Conservation (phyloP, 2,113 vertebrate species). For the Pipa parva region DNA sequence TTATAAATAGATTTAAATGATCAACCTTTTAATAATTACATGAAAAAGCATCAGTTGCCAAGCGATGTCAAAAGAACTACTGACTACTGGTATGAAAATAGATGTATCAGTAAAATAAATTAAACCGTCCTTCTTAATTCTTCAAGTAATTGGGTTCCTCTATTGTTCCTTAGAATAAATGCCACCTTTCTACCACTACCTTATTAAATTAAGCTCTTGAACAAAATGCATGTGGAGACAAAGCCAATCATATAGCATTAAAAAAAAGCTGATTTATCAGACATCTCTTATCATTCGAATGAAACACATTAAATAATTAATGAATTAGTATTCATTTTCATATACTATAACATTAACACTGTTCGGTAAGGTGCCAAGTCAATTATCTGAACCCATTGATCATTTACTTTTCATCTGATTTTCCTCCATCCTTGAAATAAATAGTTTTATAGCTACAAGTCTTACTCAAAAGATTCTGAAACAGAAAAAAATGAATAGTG, state of each 20-base stretch:
- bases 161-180: constrained; percentile 33
- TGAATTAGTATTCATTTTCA: constrained; percentile 40
- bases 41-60: not conserved
- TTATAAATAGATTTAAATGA: not conserved
- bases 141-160: constrained; percentile 15
- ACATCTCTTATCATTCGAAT: constrained; percentile 30
- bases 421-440: constrained; percentile 42
- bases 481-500: no score
- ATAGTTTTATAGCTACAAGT: constrained; percentile 15
- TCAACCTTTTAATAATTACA: not conserved
- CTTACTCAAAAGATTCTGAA: constrained; percentile 20
- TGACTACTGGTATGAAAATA: not conserved
- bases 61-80: not conserved
- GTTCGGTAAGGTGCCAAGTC: constrained; percentile 39
- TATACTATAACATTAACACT: constrained; percentile 31
- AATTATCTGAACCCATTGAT: constrained; percentile 39
- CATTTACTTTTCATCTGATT: constrained; percentile 39
- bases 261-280: constrained; percentile 37
- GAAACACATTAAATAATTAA: constrained; percentile 37
- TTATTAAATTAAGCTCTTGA: constrained; percentile 30
- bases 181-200: constrained; percentile 23
- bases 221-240: constrained; percentile 24
- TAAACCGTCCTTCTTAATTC: constrained; percentile 5
- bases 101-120: constrained; percentile 24
- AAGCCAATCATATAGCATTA: constrained; percentile 21